A percentile compares a stretch with the other conserved stretches of the same genome.
phyloP scores from a whole-genome alignment of 2,113 vertebrate genomes.

The Ochotona princeps region DNA sequence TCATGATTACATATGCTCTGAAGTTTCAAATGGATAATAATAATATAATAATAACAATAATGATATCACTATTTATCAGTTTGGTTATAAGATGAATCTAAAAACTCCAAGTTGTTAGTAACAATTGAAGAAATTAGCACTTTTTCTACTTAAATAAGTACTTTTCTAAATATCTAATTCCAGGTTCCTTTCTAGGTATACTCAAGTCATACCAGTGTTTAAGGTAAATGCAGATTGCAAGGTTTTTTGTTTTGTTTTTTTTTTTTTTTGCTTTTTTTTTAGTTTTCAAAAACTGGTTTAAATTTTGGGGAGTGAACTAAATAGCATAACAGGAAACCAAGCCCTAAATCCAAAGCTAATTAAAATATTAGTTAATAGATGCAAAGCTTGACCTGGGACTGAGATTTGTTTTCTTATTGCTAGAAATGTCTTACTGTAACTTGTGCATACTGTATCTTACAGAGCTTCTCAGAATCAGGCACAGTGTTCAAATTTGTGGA shows the following conservation, averaged over 20 bases:
- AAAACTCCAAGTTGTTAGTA: slow-evolving; percentile 15
- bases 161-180: background rate
- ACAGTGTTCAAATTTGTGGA: background rate
- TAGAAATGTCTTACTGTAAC: background rate
- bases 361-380: slow-evolving; percentile 7
- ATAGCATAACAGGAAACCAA: slow-evolving; percentile 3
- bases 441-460: background rate
- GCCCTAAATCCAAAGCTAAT: slow-evolving; percentile 45
- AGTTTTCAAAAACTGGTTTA: slow-evolving; percentile 34
- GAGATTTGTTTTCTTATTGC: background rate
- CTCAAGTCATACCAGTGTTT: slow-evolving; percentile 22
- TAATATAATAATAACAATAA: slow-evolving; percentile 1
- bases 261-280: no score
- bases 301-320: background rate
- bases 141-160: slow-evolving; percentile 37
- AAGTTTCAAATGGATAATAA: slow-evolving; percentile 55
- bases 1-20: slow-evolving; percentile 39
- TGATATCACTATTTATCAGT: slow-evolving; percentile 56
- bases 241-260: background rate
- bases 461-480: background rate
- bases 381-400: background rate
- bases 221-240: slow-evolving; percentile 18
- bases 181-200: background rate
- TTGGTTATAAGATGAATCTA: slow-evolving; percentile 60
- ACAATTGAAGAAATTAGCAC: slow-evolving; percentile 13